Evolutionary conservation across 2,113 vertebrate species (phyloP).

Genomic region (Gymnorhina tibicen): DNA sequence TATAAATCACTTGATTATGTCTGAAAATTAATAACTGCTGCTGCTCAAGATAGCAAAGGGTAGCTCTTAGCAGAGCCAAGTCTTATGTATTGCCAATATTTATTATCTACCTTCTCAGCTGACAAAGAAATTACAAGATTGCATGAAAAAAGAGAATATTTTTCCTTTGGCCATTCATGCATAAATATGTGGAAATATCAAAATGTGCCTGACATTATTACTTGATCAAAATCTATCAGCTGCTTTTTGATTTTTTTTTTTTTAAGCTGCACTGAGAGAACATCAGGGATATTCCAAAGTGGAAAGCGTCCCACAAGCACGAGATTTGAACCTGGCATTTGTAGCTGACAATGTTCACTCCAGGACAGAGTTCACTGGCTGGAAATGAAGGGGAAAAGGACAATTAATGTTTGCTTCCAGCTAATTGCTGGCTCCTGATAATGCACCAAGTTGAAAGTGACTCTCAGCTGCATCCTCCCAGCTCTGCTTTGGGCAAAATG

Average conservation of each 20-base stretch:
- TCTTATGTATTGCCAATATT: background rate
- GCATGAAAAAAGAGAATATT: background rate
- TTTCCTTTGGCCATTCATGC: background rate
- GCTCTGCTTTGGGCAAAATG: background rate
- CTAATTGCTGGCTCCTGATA: background rate
- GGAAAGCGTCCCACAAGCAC: background rate
- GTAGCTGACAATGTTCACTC: background rate
- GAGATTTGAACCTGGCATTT: background rate
- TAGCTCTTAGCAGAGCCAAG: background rate
- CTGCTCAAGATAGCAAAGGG: background rate
- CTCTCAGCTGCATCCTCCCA: background rate
- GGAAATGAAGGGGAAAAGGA: background rate
- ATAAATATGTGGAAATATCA: background rate
- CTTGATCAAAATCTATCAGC: background rate
- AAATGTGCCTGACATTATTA: background rate
- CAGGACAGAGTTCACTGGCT: background rate
- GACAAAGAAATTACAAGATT: background rate
- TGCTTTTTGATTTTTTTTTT: background rate
- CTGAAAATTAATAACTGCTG: constrained; percentile 4
- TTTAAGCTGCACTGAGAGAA: background rate
- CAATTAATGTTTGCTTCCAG: background rate
- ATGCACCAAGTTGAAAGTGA: background rate
- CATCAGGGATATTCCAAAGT: background rate
- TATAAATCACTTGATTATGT: background rate
- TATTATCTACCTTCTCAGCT: background rate